phyloP scores from a whole-genome alignment of 2,888 invertebrate species.

The Agrypnus murinus region DNA sequence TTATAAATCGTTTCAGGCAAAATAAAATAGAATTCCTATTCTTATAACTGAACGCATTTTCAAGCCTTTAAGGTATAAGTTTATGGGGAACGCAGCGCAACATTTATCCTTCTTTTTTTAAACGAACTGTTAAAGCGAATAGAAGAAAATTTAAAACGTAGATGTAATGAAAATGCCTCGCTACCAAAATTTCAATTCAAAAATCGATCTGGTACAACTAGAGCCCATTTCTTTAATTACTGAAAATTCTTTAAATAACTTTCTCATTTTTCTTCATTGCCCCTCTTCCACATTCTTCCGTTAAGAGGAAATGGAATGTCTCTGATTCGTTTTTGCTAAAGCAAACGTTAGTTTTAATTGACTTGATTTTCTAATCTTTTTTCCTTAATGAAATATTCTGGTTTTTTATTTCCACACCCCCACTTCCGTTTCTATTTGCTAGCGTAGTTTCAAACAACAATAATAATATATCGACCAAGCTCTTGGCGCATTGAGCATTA shows the following conservation, averaged over 20 bases:
- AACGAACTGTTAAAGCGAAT: background rate
- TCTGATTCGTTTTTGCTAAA: conserved; percentile 7
- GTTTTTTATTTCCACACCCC: no score
- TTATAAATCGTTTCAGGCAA: no score
- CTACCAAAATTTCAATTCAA: background rate
- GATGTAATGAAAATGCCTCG: conserved; percentile 15
- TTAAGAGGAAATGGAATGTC: conserved; percentile 21
- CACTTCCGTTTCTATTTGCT: background rate
- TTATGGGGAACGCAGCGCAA: no score
- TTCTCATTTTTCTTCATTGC: conserved; percentile 23
- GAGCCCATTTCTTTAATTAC: conserved; percentile 36
- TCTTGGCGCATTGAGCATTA: conserved; percentile 63
- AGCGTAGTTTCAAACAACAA: conserved; percentile 8
- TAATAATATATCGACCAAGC: conserved; percentile 59
- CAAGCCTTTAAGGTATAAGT: no score
- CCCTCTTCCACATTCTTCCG: conserved; percentile 3
- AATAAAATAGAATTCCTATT: no score
- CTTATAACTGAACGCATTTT: no score
- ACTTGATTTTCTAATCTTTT: background rate
- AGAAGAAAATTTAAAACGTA: conserved; percentile 4
- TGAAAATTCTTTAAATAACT: conserved; percentile 35
- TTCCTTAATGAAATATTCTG: background rate
- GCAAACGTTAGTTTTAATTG: conserved; percentile 27
- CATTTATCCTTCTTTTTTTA: no score
- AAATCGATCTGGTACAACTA: conserved; percentile 19